phyloP scores from a whole-genome alignment of 30 jellyfish, hydroid and myxozoan genomes.

The Aurelia sp. region DNA sequence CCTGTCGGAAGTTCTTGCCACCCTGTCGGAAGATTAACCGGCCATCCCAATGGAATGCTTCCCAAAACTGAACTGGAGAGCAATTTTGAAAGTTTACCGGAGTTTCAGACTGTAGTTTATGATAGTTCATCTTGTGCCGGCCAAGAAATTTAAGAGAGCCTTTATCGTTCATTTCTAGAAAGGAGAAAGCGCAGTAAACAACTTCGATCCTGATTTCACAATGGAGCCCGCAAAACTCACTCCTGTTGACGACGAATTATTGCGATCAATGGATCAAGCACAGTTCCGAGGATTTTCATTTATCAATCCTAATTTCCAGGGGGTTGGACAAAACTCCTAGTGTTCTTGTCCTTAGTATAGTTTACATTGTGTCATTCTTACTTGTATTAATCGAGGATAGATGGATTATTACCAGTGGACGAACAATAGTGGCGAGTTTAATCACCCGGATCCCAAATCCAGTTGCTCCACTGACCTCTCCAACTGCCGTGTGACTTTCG shows the following conservation, averaged over 20 bases:
- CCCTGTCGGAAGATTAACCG: no score
- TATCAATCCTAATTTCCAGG: conserved; percentile 89
- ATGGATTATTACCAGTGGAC: background rate
- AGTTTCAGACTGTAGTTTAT: no score
- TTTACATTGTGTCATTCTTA: background rate
- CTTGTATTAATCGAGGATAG: background rate
- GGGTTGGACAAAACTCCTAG: conserved; percentile 13
- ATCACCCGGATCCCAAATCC: no score
- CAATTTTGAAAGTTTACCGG: no score
- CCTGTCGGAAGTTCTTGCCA: no score
- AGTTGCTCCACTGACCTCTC: no score
- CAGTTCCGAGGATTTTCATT: conserved; percentile 98
- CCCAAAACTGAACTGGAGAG: no score
- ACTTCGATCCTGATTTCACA: conserved; percentile 99
- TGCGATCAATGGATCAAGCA: conserved; percentile 92
- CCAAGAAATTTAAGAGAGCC: no score
- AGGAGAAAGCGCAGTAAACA: conserved; percentile 86
- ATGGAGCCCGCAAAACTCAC: conserved; percentile 99
- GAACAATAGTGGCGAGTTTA: no score
- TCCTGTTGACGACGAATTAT: conserved; percentile 89
- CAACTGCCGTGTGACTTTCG: no score
- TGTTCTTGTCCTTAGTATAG: background rate
- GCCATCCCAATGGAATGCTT: no score
- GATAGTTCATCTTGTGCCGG: no score
- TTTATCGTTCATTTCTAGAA: conserved; percentile 57